These are phyloP conservation scores for Hypsibius dujardini DNA, from an alignment of 1,140 invertebrate species.

Conservation along the genomic window DNA sequence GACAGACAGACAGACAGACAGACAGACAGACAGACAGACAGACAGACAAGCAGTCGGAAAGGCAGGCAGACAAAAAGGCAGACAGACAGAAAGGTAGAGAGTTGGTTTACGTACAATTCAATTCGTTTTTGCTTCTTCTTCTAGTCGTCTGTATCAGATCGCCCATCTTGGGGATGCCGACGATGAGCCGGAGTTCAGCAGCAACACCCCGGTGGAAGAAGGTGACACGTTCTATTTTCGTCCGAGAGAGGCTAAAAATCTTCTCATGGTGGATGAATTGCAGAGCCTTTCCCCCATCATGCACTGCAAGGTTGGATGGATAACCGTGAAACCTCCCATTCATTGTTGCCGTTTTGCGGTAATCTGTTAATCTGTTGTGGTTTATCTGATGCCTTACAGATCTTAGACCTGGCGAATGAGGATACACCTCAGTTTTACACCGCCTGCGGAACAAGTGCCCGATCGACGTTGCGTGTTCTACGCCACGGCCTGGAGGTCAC, in stretches of 20 bases:
- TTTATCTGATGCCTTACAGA: slow-evolving; percentile 27
- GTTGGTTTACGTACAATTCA: not conserved
- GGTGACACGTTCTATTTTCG: slow-evolving; percentile 99
- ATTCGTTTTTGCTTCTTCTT: slow-evolving; percentile 27
- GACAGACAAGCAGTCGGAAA: too few species aligned
- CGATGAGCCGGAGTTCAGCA: slow-evolving; percentile 96
- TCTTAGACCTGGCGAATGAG: slow-evolving; percentile 62
- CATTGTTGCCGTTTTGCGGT: not conserved
- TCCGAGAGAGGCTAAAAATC: slow-evolving; percentile 65
- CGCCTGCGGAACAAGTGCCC: slow-evolving; percentile 77
- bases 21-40: too few species aligned
- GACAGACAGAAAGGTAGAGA: too few species aligned
- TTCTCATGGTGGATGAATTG: slow-evolving; percentile 93
- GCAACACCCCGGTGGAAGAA: slow-evolving; percentile 90
- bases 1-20: too few species aligned
- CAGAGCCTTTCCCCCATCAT: slow-evolving; percentile 90
- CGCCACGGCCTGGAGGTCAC: slow-evolving; percentile 88
- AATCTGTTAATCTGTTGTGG: not conserved
- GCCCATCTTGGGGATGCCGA: slow-evolving; percentile 96
- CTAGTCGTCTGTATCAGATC: slow-evolving; percentile 91
- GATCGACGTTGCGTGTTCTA: slow-evolving; percentile 75
- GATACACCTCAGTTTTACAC: slow-evolving; percentile 96
- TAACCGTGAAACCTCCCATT: too few species aligned
- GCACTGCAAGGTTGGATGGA: slow-evolving; percentile 51
- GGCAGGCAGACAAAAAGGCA: too few species aligned